Evolutionary conservation across 2,113 vertebrate genomes (phyloP).

Genomic region (Hemibagrus wyckioides): DNA sequence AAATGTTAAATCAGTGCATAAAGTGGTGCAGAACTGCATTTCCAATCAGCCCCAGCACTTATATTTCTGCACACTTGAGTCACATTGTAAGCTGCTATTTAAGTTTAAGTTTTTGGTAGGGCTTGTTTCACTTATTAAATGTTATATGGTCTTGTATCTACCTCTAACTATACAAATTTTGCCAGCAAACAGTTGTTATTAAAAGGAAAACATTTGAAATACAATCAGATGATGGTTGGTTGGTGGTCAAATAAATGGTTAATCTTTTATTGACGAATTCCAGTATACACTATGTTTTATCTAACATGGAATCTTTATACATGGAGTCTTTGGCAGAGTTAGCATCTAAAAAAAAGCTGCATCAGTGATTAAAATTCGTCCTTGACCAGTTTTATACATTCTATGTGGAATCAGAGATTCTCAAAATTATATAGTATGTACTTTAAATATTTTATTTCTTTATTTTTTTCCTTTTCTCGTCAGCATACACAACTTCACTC

Average conservation of each 20-base stretch:
- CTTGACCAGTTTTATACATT: background rate
- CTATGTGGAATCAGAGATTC: background rate
- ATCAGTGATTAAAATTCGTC: background rate
- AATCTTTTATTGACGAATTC: background rate
- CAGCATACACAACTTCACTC: slow-evolving; percentile 98
- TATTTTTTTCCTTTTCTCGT: background rate
- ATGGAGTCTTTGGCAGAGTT: background rate
- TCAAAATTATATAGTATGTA: background rate
- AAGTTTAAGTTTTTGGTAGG: no score
- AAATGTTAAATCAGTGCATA: no score
- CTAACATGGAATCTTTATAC: background rate
- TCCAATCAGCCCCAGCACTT: no score
- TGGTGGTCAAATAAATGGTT: background rate
- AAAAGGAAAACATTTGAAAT: background rate
- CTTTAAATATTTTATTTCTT: background rate
- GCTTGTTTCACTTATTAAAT: no score
- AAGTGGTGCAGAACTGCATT: no score
- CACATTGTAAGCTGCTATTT: no score
- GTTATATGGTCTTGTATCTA: no score
- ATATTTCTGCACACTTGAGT: no score
- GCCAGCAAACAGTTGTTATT: no score
- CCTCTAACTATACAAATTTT: no score
- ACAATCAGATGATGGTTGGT: no score
- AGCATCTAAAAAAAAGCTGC: background rate
- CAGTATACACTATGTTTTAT: background rate